Evolutionary conservation across 2,113 vertebrate genomes (phyloP).

Genomic region (Prolemur simus): DNA sequence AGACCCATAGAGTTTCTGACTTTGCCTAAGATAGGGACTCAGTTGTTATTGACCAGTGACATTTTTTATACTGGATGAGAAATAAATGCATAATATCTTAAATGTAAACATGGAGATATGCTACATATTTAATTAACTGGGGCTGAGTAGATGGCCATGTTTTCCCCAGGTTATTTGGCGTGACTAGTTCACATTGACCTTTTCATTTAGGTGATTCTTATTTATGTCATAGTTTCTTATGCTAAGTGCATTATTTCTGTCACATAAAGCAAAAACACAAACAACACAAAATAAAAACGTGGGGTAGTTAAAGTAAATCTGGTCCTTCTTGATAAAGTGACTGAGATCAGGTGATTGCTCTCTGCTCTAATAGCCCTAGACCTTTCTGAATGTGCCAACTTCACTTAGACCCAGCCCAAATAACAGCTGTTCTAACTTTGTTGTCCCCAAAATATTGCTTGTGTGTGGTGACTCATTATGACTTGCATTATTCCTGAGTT

Average conservation of each 20-base stretch:
- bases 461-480: constrained; percentile 69
- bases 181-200: neutral
- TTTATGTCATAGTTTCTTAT: constrained; percentile 37
- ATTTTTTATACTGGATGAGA: neutral
- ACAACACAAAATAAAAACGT: neutral
- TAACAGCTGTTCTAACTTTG: constrained; percentile 51
- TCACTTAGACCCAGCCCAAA: neutral
- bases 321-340: neutral
- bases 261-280: neutral
- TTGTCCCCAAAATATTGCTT: constrained; percentile 38
- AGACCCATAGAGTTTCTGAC: neutral
- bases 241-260: neutral
- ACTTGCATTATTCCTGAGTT: constrained; percentile 68
- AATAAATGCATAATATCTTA: neutral
- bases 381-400: constrained; percentile 23
- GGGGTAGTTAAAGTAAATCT: neutral
- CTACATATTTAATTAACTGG: neutral
- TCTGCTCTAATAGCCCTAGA: neutral
- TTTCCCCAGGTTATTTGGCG: neutral
- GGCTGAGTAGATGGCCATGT: neutral
- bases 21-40: constrained; percentile 2
- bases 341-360: neutral
- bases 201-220: constrained; percentile 6
- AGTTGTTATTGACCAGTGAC: neutral
- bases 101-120: neutral